Conservation (phyloP, 2,797 vertebrate genomes). For the Onychomys arenicola region DNA sequence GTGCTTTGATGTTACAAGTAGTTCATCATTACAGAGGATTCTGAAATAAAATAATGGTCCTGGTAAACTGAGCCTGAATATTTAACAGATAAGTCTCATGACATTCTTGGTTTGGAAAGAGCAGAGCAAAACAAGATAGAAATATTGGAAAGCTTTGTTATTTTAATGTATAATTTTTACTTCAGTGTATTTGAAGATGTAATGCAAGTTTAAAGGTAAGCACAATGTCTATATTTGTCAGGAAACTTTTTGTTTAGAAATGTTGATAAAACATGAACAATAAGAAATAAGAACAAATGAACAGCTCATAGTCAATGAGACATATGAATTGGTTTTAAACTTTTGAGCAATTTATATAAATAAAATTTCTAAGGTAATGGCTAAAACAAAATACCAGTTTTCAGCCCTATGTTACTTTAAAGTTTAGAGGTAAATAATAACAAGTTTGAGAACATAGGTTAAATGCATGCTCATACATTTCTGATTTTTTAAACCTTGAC, state of each 20-base stretch:
- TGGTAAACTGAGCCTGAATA: slow-evolving; percentile 84
- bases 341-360: slow-evolving; percentile 63
- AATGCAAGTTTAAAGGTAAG: slow-evolving; percentile 70
- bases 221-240: slow-evolving; percentile 70
- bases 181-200: slow-evolving; percentile 74
- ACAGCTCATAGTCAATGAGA: slow-evolving; percentile 55
- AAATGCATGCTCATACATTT: not conserved
- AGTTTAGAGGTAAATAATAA: slow-evolving; percentile 40
- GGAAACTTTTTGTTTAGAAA: slow-evolving; percentile 75
- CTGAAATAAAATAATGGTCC: slow-evolving; percentile 78
- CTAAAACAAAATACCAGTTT: slow-evolving; percentile 63
- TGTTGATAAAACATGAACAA: slow-evolving; percentile 68
- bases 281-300: slow-evolving; percentile 71
- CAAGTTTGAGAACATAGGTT: not conserved
- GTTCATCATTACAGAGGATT: slow-evolving; percentile 85
- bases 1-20: slow-evolving; percentile 95
- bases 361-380: slow-evolving; percentile 64
- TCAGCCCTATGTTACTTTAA: slow-evolving; percentile 58
- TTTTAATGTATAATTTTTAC: slow-evolving; percentile 54
- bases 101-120: slow-evolving; percentile 63
- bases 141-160: slow-evolving; percentile 72
- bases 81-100: slow-evolving; percentile 78
- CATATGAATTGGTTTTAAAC: slow-evolving; percentile 57
- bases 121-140: slow-evolving; percentile 62
- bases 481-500: not conserved